A percentile compares a stretch with the other conserved stretches of the same genome.
These are phyloP conservation scores for Cinara cedri DNA, from an alignment of 2,888 invertebrate genomes.

Conservation along the genomic window DNA sequence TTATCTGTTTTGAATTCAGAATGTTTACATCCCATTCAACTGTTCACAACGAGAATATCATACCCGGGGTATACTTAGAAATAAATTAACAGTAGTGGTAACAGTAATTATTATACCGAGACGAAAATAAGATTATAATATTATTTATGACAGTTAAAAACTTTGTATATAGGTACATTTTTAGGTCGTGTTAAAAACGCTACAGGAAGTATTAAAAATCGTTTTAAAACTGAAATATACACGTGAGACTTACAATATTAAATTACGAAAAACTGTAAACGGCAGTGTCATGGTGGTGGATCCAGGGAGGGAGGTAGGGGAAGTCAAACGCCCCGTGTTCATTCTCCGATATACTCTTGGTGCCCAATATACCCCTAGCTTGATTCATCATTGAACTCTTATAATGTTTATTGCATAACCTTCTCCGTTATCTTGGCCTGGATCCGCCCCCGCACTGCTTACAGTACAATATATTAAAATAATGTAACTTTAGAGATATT, in stretches of 20 bases:
- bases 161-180: not conserved
- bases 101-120: conserved; percentile 34
- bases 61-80: conserved; percentile 25
- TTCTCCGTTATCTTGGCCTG: no score
- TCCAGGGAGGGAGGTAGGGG: no score
- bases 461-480: conserved; percentile 1
- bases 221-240: not conserved
- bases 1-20: no score
- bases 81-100: conserved; percentile 44
- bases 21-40: conserved; percentile 9
- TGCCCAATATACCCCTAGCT: no score
- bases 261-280: not conserved
- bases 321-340: no score
- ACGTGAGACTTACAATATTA: not conserved
- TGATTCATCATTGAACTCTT: no score
- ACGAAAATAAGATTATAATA: not conserved
- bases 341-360: no score
- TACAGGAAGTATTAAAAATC: not conserved
- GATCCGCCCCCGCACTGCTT: no score
- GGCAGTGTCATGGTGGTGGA: no score
- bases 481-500: not conserved
- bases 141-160: conserved; percentile 10
- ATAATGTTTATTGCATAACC: no score
- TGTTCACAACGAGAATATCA: not conserved
- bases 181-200: conserved; percentile 11